Percentiles rank a stretch among this genome's conserved stretches.
Conservation (phyloP, 1,140 invertebrate species). For the Chironomus tepperi region DNA sequence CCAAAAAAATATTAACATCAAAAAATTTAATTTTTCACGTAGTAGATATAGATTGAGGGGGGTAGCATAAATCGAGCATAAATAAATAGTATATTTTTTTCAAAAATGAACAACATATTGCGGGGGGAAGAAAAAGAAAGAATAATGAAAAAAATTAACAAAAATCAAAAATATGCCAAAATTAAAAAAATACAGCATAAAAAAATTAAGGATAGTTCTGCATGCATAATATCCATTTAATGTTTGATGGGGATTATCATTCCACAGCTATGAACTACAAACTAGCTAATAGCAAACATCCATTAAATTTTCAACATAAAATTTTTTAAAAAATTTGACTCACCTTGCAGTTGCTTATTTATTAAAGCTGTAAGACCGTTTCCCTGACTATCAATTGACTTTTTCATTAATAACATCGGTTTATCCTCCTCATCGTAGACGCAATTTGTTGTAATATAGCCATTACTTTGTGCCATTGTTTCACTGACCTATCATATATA, state of each 20-base stretch:
- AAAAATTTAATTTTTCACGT: background rate
- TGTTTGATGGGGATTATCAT: background rate
- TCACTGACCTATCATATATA: slow-evolving; percentile 57
- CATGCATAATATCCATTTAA: background rate
- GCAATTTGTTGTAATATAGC: slow-evolving; percentile 50
- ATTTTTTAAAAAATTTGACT: slow-evolving; percentile 26
- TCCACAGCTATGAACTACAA: slow-evolving; percentile 18
- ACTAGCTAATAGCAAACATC: background rate
- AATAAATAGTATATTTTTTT: background rate
- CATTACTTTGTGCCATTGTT: slow-evolving; percentile 64
- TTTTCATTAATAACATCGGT: slow-evolving; percentile 66
- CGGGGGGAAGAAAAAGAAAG: background rate
- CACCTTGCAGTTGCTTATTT: slow-evolving; percentile 68
- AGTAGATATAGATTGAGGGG: background rate
- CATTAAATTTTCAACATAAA: too few relatives aligned
- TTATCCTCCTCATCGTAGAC: slow-evolving; percentile 62
- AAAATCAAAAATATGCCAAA: slow-evolving; percentile 1
- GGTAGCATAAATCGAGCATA: background rate
- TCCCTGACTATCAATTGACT: slow-evolving; percentile 51
- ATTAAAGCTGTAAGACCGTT: slow-evolving; percentile 66
- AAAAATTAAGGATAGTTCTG: slow-evolving; percentile 19
- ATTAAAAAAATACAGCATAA: background rate
- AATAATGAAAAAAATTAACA: slow-evolving; percentile 6
- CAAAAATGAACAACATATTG: background rate
- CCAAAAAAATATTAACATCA: slow-evolving; percentile 19